These are phyloP conservation scores for Stenodema calcarata DNA, from an alignment of 2,888 invertebrate genomes.

Conservation along the genomic window DNA sequence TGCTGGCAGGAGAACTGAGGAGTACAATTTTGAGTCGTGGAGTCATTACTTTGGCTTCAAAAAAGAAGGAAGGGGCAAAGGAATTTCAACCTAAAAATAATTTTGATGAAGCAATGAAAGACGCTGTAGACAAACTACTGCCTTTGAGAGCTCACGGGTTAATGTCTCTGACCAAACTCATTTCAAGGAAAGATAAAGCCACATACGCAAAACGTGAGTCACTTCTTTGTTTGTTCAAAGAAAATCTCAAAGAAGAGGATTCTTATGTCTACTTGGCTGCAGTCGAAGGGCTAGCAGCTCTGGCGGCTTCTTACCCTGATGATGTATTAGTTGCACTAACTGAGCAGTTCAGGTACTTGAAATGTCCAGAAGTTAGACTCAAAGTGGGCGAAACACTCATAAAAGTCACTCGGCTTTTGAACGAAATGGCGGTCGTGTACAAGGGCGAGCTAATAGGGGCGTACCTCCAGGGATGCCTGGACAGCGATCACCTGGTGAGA, in stretches of 20 bases:
- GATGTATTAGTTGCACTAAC: conserved; percentile 73
- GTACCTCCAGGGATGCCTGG: conserved; percentile 73
- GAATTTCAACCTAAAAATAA: conserved; percentile 25
- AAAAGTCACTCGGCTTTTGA: conserved; percentile 73
- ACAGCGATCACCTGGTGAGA: conserved; percentile 75
- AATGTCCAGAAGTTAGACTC: conserved; percentile 69
- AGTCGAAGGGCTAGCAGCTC: conserved; percentile 75
- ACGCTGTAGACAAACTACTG: conserved; percentile 73
- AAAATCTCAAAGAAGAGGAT: conserved; percentile 78
- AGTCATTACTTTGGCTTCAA: conserved; percentile 47
- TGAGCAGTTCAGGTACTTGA: conserved; percentile 69
- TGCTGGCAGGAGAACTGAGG: conserved; percentile 60
- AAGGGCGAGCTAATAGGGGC: conserved; percentile 74
- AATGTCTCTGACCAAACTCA: conserved; percentile 74
- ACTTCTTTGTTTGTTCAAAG: conserved; percentile 75
- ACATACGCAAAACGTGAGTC: conserved; percentile 71
- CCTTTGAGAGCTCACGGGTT: conserved; percentile 85
- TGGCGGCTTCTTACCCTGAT: conserved; percentile 72
- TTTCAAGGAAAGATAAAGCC: conserved; percentile 71
- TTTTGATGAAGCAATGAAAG: conserved; percentile 65
- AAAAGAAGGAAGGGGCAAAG: neutral
- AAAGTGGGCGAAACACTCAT: conserved; percentile 84
- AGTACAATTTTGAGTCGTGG: conserved; percentile 60
- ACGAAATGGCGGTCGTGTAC: conserved; percentile 75
- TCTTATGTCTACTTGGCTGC: conserved; percentile 83